Evolutionary conservation across 2,113 vertebrate genomes (phyloP), one percentile per base, ranked within the genome.

Genomic region (Microtus oregoni): DNA sequence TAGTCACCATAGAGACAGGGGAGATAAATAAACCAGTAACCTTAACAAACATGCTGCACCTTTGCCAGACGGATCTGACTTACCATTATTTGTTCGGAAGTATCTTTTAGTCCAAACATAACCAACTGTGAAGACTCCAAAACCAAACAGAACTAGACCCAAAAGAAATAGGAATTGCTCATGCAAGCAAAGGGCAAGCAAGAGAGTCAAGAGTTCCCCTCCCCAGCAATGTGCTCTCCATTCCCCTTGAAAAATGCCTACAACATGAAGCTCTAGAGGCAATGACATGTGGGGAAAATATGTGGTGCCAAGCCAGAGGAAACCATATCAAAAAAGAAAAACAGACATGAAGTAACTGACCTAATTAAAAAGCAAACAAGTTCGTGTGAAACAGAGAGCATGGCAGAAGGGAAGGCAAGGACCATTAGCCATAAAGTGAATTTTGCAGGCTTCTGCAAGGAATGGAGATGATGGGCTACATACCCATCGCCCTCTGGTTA

Each of bases 21-120:
- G 67, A 96, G 97, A 95, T 94, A 98, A 98, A 98, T 94, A 98
- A 97, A 98, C 97, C 96, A 98, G 95, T 41, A 97, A 97, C 97
- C 95, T 97, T 96, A 96, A 94, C 97, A 97, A 97, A 97, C 95
- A 93, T 72, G 65, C 90, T 88, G 96, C 92, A 96, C 93, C 94
- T 96, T 96, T 98, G 97, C 97, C 97, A 98, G 97, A 89, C 94
- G 86, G 82, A 90, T 96, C 94, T 90, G 90, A 95, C 90, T 94
- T 95, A 93, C 94, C 96, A 96, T 96, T 94, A 97, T 96, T 98
- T 97, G 96, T 96, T 90, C 85, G 95, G 93, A 97, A 97, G 92
- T 81, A 92, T 97, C 96, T 94, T 92, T 93, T 68, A 91, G 87
- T 97, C 93, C 97, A 97, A 98, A 97, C 95, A 97, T 92, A 96